These are phyloP conservation scores for Metacarcinus magister DNA, from an alignment of 2,888 invertebrate species.

Conservation along the genomic window DNA sequence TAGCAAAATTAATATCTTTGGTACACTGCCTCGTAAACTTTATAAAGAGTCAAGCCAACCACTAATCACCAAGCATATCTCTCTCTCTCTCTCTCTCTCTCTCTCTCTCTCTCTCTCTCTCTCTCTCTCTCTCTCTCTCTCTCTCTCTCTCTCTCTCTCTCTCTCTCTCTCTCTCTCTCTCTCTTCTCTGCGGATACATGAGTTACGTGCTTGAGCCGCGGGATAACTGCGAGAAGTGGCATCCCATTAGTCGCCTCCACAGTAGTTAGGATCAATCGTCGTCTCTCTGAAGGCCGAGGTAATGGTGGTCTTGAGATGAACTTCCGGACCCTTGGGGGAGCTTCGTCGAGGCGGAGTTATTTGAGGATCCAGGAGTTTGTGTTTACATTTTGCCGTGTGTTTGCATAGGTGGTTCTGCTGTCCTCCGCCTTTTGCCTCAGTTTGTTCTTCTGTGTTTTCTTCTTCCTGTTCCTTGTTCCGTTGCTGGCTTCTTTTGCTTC, in stretches of 20 bases:
- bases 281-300: background rate
- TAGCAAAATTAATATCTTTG: slow-evolving; percentile 15
- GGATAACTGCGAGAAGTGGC: background rate
- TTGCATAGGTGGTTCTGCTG: slow-evolving; percentile 17
- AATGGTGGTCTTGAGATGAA: slow-evolving; percentile 27
- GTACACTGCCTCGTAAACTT: background rate
- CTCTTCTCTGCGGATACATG: background rate
- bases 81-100: too few relatives aligned
- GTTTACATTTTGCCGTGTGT: slow-evolving; percentile 28
- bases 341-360: slow-evolving; percentile 29
- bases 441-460: background rate
- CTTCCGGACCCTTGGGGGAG: slow-evolving; percentile 10
- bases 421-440: background rate
- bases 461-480: background rate
- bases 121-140: slow-evolving; percentile 15
- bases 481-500: background rate
- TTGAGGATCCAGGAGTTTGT: slow-evolving; percentile 26
- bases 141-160: slow-evolving; percentile 26
- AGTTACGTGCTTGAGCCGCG: slow-evolving; percentile 22
- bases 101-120: too few relatives aligned
- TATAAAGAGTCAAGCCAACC: background rate
- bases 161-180: slow-evolving; percentile 18
- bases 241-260: slow-evolving; percentile 16
- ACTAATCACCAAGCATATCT: background rate
- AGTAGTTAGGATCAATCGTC: slow-evolving; percentile 40